Base-by-base conservation (phyloP, 2,888 invertebrate genomes). In the Notodonta ziczac region DNA sequence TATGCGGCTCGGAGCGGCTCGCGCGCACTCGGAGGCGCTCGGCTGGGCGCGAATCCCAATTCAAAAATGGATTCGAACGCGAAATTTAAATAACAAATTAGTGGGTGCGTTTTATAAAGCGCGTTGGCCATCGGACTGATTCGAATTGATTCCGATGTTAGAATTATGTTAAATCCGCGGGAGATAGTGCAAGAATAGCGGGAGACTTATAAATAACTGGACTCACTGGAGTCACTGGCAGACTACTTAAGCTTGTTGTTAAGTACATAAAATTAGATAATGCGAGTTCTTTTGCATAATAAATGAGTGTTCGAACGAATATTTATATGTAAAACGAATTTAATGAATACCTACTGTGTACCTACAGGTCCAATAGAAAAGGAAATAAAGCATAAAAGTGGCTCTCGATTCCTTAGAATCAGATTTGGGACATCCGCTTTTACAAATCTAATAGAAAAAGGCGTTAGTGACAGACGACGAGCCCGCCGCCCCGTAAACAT, bases 41-140 rank as follows among this genome's bases (percentile, higher is more conserved):
- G 61, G 76, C 67, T 69, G 74, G 77, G 77, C 80, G 84, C 84
- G 82, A 87, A 85, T 84, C 81, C 82, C 76, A 86, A 88, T 85
- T 86, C 86, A 84, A 90, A 89, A 90, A 86, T 85, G 85, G 86
- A 87, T 88, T 85, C 81, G 87, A 84, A 85, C 82, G 78, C 73
- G 62, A 82, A 86, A 90, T 91, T 90, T 90, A 88, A 91, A 90
- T 91, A 89, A 88, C 91, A 90, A 90, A 91, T 91, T 85, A 87
- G 86, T 86, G 83, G 84, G 84, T 84, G 85, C 84, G 86, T 85
- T 56, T 86, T 83, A 82, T 81, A 84, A 87, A 84, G 84, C 86
- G 83, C 88, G 86, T 83, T 81, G 82, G 80, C 79, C 83, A 83
- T 82, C 84, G 81, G 82, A 84, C 81, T 80, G 83, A 83, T 84